Conservation (phyloP, 2,797 vertebrate species). For the Acanthurus tractus region DNA sequence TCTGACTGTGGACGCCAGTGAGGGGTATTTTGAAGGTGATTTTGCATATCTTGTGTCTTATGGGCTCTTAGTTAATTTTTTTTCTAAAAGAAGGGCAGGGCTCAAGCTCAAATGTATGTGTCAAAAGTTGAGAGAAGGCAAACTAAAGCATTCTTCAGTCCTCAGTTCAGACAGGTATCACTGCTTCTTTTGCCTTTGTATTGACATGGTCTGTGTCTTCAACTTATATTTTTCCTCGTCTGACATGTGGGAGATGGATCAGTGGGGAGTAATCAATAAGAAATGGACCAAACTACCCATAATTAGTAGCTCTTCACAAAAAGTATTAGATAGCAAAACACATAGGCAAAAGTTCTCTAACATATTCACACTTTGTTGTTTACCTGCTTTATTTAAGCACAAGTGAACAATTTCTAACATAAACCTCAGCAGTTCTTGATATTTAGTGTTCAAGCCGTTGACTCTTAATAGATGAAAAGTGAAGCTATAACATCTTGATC, state of each 20-base stretch:
- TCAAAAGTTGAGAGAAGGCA: constrained; percentile 22
- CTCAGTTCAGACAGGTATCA: constrained; percentile 14
- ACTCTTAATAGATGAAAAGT: no score
- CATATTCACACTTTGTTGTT: neutral
- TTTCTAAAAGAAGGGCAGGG: constrained; percentile 12
- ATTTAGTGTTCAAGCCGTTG: no score
- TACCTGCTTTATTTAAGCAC: constrained; percentile 21
- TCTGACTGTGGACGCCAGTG: constrained; percentile 45
- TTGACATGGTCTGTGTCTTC: constrained; percentile 35
- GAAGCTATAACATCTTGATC: no score
- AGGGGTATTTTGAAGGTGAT: constrained; percentile 72
- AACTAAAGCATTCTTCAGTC: neutral
- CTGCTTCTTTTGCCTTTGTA: constrained; percentile 6
- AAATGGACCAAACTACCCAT: constrained; percentile 32
- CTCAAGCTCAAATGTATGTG: constrained; percentile 16
- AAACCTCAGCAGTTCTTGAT: neutral
- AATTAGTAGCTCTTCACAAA: neutral
- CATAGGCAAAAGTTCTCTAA: neutral
- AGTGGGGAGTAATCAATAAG: constrained; percentile 2
- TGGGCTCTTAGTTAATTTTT: constrained; percentile 48
- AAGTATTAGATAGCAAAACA: neutral
- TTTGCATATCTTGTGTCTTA: constrained; percentile 97
- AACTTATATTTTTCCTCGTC: constrained; percentile 18
- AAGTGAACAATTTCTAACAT: constrained; percentile 1
- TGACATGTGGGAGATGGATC: constrained; percentile 24